Evolutionary conservation across 2,888 invertebrate genomes (phyloP), one percentile per base, ranked within the genome.

Genomic region (Notodonta dromedarius): DNA sequence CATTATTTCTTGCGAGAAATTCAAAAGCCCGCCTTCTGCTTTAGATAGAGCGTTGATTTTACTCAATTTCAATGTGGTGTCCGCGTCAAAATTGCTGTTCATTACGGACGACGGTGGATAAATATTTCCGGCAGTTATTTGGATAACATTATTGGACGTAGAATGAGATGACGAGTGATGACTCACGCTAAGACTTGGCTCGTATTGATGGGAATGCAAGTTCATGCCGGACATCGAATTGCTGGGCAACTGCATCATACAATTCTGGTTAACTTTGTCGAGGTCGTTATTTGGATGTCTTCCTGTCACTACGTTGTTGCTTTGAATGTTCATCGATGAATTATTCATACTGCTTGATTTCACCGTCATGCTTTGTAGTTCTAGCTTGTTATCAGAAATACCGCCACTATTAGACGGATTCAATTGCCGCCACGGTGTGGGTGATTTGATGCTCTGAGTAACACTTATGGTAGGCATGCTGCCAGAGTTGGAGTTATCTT

Each of bases 1-100:
- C 90, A 93, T 92, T 62, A 93, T 91, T 80, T 93, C 93, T 77
- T 90, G 93, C 0, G 91, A 91, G 62, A 93, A 93, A 70, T 93
- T 93, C 67, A 93, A 77, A 71, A 92, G 92, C 0, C 93, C 93
- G 48, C 89, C 91, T 85, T 93, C 93, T 13, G 93, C 72, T 74
- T 93, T 93, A 3, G 93, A 93, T 59, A 93, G 80, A 35, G 93
- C 90, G 69, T 93, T 93, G 39, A 93, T 92, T 76, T 93, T 93
- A 65, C 92, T 93, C 51, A 93, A 73, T 79, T 92, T 92, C 56
- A 93, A 70, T 35, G 93, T 85, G n/a, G 93, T 93, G 67, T 93
- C 93, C 11, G 90, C 86, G 73, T 93, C 93, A 67, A 93, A 93
- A 64, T 88, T 92, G 71, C 83, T 90, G 57, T 82, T 90, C 78